Base-by-base conservation (phyloP, 2,797 vertebrate species). In the Trachops cirrhosus region DNA sequence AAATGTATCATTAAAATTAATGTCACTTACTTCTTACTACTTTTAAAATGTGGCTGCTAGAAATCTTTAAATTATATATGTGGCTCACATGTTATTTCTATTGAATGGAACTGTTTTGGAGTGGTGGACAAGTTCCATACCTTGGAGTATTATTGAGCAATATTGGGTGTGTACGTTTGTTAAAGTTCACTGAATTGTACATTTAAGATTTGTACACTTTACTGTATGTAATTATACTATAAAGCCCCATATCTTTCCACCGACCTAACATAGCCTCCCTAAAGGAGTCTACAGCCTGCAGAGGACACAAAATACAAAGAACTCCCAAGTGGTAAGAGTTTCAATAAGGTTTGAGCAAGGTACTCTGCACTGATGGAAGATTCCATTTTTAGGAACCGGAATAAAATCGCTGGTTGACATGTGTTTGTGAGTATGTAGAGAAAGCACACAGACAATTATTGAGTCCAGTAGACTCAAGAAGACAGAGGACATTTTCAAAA, bases 181-280 rank as follows among this genome's bases (percentile, higher is more conserved):
- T 57, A 80, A 88, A 70, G 83, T 77, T 78, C 44, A 39, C 39
- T 19, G 9, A 86, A 78, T 57, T 73, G 15, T n/a, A 79, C 24
- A 19, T 9, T 86, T 50, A 92, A 50, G 70, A 84, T 34, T 39
- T 26, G 29, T 52, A 19, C 14, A 57, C 73, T 97, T 93, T 87
- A 75, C 37, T 52, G 22, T 57, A 82, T 70, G 18, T 68, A 79
- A 94, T 95, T 70, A 91, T 34, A 93, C 62, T 64, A 91, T 84
- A 89, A 95, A 93, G 37, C 26, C 39, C 41, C 37, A 73, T 70
- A 71, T 86, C 77, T 73, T 92, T 71, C n/a, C 57, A 73, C 44
- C 59, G 4, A 83, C 50, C n/a, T 59, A 41, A 59, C 16, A 37
- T 54, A 48, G 59, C 67, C 32, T 90, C 74, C 80, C 59, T 34